Conservation (phyloP, 2,797 vertebrate species). For the Holocentrus rufus region DNA sequence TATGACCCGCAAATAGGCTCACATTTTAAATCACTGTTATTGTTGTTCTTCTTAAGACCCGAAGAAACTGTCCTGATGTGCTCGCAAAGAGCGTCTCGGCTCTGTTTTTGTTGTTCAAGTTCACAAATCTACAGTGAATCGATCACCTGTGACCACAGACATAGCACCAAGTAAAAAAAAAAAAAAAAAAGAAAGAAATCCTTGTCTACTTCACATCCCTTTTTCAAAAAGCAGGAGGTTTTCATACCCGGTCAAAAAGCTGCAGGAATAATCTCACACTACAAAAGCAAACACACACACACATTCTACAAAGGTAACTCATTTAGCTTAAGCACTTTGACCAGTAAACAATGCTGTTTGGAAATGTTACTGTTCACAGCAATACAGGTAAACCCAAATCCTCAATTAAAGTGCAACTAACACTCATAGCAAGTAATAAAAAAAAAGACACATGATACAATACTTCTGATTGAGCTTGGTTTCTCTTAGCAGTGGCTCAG, state of each 20-base stretch:
- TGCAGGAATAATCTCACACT: background rate
- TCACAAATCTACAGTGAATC: no score
- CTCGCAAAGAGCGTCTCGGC: no score
- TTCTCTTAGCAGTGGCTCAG: background rate
- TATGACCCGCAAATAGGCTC: no score
- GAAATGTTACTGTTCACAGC: background rate
- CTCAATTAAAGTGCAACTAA: constrained; percentile 6
- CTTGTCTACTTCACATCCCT: no score
- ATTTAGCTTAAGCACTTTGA: background rate
- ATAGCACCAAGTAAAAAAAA: background rate
- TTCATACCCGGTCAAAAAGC: background rate
- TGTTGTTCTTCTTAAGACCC: no score
- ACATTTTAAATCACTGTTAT: no score
- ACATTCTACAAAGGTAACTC: background rate
- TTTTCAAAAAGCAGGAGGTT: background rate
- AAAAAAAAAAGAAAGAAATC: background rate
- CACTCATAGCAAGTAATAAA: constrained; percentile 1
- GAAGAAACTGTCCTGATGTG: no score
- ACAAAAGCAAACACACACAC: background rate
- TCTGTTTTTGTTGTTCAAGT: no score
- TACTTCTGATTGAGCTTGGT: background rate
- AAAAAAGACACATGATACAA: background rate
- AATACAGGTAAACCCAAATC: background rate
- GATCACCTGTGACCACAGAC: no score
- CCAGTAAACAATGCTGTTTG: background rate